Evolutionary conservation across 2,113 vertebrate genomes (phyloP), one percentile per base, ranked within the genome.

Genomic region (Callithrix jacchus): DNA sequence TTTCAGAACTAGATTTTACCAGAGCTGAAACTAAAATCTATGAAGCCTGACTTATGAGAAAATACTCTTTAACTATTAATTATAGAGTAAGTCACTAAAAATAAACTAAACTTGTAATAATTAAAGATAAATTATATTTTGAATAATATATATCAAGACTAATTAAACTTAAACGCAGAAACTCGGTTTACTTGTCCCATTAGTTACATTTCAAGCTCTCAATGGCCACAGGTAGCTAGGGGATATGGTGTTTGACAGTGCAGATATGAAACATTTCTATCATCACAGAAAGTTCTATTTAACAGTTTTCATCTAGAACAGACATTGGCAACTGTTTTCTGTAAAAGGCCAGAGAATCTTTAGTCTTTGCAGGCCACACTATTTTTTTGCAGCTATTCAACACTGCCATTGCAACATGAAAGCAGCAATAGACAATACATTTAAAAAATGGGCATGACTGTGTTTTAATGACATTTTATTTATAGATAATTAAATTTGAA

Each of bases 41-140:
- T 20, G 35, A 13, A 49, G 5, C 4, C 30, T 79, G 40, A 79
- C 76, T 49, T 18, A 47, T 76, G 40, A 70, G 10, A 5, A 74
- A 84, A 56, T 8, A 40, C 8, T 58, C 52, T 66, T 66, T 52
- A 88, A 54, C 7, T 56, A 42, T 71, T 74, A 70, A 77, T 56
- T 8, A 12, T 85, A n/a, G 8, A n/a, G n/a, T 83, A 93, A 6
- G 16, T 74, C 17, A 49, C 16, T 88, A 45, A 91, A 94, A 91
- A 68, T 70, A 23, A 88, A 20, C 71, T 71, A 83, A 89, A 61
- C 1, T 77, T 81, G 92, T 79, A 68, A 77, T 37, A 35, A 87
- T 49, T 80, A 91, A 93, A 96, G 64, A 64, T 73, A 76, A 32
- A 71, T 56, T 49, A 47, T n/a, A 70, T 82, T 89, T 95, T 25